These are phyloP conservation scores for Altica lythri DNA, from an alignment of 2,888 invertebrate species.

Conservation along the genomic window DNA sequence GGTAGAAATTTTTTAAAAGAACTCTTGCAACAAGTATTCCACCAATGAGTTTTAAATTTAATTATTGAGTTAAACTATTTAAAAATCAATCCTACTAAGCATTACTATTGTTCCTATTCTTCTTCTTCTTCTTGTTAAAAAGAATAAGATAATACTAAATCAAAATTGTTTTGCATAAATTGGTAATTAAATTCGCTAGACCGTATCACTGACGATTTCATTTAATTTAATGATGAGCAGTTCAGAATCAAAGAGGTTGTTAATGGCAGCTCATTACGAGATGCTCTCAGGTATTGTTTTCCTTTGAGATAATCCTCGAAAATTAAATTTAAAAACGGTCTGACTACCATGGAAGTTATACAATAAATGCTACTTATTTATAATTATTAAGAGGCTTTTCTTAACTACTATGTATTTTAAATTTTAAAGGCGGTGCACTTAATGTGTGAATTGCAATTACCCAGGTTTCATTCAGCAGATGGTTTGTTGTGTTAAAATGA, in stretches of 20 bases:
- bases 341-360: not conserved
- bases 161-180: slow-evolving; percentile 25
- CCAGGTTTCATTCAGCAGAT: not conserved
- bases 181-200: slow-evolving; percentile 29
- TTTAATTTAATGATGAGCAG: slow-evolving; percentile 29
- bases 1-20: too few species aligned
- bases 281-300: slow-evolving; percentile 19
- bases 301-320: slow-evolving; percentile 13
- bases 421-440: slow-evolving; percentile 4
- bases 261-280: slow-evolving; percentile 19
- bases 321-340: slow-evolving; percentile 16
- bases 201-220: slow-evolving; percentile 31
- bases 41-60: too few species aligned
- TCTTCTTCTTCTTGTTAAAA: slow-evolving; percentile 12
- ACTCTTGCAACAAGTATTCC: too few species aligned
- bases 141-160: slow-evolving; percentile 18
- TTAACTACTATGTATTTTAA: not conserved
- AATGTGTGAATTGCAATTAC: slow-evolving; percentile 10
- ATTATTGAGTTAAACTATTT: too few species aligned
- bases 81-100: slow-evolving; percentile 1
- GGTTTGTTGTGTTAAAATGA: too few species aligned
- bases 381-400: not conserved
- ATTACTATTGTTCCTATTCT: slow-evolving; percentile 1
- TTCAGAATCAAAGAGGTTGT: slow-evolving; percentile 19
- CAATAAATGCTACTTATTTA: not conserved